A percentile compares a stretch with the other conserved stretches of the same genome.
phyloP scores from a whole-genome alignment of 2,113 vertebrate genomes.

The Sceloporus tristichus region DNA sequence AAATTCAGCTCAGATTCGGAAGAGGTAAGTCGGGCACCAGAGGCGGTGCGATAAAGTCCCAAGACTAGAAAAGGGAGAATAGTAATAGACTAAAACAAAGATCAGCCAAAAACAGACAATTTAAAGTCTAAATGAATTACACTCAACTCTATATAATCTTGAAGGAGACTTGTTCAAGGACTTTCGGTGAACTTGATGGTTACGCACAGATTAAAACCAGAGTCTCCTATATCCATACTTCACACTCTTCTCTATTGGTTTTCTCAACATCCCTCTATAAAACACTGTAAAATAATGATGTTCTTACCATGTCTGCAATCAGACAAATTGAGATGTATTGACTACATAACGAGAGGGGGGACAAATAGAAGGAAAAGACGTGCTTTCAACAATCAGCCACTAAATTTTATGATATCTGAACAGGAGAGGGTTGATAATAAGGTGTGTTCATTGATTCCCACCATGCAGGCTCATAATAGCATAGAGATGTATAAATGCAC shows the following conservation, averaged over 20 bases:
- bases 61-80: neutral
- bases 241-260: neutral
- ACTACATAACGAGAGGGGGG: neutral
- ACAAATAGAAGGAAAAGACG: slow-evolving; percentile 12
- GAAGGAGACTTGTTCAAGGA: neutral
- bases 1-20: no score
- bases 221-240: no score
- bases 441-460: slow-evolving; percentile 31
- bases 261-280: no score
- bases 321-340: neutral
- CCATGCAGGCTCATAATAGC: slow-evolving; percentile 1
- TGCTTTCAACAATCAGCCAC: slow-evolving; percentile 25
- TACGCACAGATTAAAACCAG: neutral
- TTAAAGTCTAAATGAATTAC: neutral
- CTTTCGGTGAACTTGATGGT: neutral
- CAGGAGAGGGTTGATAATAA: slow-evolving; percentile 13
- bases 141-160: neutral
- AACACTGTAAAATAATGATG: neutral
- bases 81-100: neutral
- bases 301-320: slow-evolving; percentile 9
- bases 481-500: neutral
- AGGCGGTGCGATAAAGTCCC: no score
- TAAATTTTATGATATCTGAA: slow-evolving; percentile 36
- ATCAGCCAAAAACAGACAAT: no score
- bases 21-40: no score